Evolutionary conservation across 2,797 vertebrate species (phyloP).

Genomic region (Lycodopsis pacificus): DNA sequence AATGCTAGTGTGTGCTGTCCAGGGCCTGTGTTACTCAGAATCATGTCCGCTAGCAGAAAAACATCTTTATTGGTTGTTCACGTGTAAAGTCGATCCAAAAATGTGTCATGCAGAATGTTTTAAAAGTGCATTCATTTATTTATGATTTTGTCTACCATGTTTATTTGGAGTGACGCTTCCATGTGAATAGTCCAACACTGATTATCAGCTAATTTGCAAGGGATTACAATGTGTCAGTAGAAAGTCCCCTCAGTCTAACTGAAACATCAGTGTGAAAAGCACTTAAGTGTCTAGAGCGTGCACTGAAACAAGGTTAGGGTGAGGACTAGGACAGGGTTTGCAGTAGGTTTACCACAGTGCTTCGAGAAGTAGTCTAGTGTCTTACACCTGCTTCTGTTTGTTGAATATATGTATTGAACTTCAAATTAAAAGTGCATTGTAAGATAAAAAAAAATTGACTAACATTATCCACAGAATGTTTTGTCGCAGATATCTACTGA

Average conservation of each 20-base stretch:
- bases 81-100: conserved; percentile 16
- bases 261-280: conserved; percentile 39
- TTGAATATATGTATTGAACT: background rate
- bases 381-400: conserved; percentile 6
- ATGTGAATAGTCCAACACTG: conserved; percentile 38
- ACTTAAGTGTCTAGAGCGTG: conserved; percentile 14
- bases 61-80: background rate
- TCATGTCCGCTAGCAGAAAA: conserved; percentile 14
- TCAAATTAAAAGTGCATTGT: conserved; percentile 1
- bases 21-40: conserved; percentile 18
- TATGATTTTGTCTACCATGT: conserved; percentile 8
- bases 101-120: background rate
- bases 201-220: conserved; percentile 51
- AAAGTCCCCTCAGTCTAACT: conserved; percentile 39
- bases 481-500: background rate
- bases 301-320: conserved; percentile 19
- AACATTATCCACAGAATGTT: background rate
- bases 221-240: conserved; percentile 34
- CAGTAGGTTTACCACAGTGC: conserved; percentile 1
- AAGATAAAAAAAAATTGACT: background rate
- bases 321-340: conserved; percentile 7
- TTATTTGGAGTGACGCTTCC: conserved; percentile 33
- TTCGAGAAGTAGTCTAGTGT: conserved; percentile 2
- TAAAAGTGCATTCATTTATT: conserved; percentile 14
- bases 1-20: conserved; percentile 12